These are phyloP conservation scores for Sipha maydis DNA, from an alignment of 2,888 invertebrate genomes.

Conservation along the genomic window DNA sequence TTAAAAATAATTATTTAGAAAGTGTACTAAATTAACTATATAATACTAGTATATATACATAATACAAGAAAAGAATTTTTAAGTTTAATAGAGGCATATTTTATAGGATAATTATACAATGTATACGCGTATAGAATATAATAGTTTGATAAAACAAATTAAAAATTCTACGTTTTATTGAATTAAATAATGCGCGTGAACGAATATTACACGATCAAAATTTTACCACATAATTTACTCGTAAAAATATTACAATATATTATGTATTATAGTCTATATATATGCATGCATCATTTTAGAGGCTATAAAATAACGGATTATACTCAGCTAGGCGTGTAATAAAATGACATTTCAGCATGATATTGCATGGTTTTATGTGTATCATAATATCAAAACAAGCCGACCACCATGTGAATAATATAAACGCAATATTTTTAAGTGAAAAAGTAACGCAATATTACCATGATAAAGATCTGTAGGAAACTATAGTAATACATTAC, in stretches of 20 bases:
- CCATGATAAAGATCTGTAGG: too few species aligned
- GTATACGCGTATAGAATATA: too few species aligned
- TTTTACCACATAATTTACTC: conserved; percentile 2
- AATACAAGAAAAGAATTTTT: too few species aligned
- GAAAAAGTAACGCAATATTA: not conserved
- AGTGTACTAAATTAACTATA: too few species aligned
- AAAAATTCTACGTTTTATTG: too few species aligned
- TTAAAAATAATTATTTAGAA: too few species aligned
- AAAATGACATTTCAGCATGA: not conserved
- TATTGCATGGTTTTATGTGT: not conserved
- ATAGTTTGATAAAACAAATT: too few species aligned
- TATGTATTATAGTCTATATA: not conserved
- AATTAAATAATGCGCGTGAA: not conserved
- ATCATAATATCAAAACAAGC: not conserved
- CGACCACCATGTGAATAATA: not conserved
- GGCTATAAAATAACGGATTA: not conserved
- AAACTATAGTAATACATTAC: too few species aligned
- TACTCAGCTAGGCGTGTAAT: not conserved
- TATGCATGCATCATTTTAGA: not conserved
- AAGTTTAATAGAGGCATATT: too few species aligned
- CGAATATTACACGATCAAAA: not conserved
- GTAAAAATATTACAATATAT: conserved; percentile 1
- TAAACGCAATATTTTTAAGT: not conserved
- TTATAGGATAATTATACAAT: too few species aligned
- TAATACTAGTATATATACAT: too few species aligned